Conservation (phyloP, 1,140 invertebrate species). For the Gyrodactylus bullatarudis region DNA sequence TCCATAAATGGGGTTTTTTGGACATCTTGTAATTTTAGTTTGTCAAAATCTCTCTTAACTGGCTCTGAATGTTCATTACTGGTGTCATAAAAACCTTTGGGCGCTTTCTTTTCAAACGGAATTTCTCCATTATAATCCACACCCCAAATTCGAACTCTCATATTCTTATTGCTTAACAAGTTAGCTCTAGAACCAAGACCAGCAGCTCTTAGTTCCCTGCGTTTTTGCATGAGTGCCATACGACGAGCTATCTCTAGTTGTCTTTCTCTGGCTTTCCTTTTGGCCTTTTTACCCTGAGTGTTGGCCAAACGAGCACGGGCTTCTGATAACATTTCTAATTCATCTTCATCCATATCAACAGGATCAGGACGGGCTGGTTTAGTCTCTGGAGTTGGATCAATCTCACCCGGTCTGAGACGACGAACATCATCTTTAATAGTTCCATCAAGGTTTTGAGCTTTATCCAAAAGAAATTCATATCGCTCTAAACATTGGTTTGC, state of each 20-base stretch:
- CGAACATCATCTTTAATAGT: slow-evolving; percentile 55
- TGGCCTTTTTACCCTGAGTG: slow-evolving; percentile 96
- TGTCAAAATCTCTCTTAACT: not conserved
- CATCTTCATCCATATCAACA: slow-evolving; percentile 99
- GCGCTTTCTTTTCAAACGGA: slow-evolving; percentile 71
- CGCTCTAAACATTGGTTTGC: slow-evolving; percentile 80
- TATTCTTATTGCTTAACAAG: not conserved
- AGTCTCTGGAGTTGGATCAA: slow-evolving; percentile 95
- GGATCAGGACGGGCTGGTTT: slow-evolving; percentile 93
- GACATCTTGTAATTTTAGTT: not conserved
- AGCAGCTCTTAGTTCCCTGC: slow-evolving; percentile 68
- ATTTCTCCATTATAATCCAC: slow-evolving; percentile 93
- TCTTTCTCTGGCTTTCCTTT: slow-evolving; percentile 86
- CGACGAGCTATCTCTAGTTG: slow-evolving; percentile 84
- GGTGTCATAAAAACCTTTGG: slow-evolving; percentile 24
- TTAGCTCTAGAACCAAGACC: slow-evolving; percentile 33
- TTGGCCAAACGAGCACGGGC: slow-evolving; percentile 83
- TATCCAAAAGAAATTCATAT: slow-evolving; percentile 28
- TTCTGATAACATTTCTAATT: slow-evolving; percentile 93
- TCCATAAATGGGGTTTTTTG: slow-evolving; percentile 23
- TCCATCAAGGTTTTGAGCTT: slow-evolving; percentile 63
- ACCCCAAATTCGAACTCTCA: slow-evolving; percentile 14
- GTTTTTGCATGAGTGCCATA: slow-evolving; percentile 71
- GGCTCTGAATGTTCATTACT: slow-evolving; percentile 10
- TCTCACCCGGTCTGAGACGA: slow-evolving; percentile 86